These are phyloP conservation scores for Engystomops pustulosus DNA, from an alignment of 2,113 vertebrate species.

Conservation along the genomic window DNA sequence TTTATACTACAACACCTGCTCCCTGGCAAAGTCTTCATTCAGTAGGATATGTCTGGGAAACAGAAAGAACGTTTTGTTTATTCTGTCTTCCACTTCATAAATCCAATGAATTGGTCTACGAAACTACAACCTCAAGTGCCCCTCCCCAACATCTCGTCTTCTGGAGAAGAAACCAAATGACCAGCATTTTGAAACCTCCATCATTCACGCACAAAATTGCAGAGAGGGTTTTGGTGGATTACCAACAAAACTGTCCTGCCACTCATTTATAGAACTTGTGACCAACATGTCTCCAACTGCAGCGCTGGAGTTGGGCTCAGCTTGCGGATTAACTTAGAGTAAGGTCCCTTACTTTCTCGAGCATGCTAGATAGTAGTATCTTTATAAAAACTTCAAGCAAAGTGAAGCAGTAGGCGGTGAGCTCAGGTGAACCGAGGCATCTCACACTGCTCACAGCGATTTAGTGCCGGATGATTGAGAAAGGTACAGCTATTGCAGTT, in stretches of 20 bases:
- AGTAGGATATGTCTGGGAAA: conserved; percentile 74
- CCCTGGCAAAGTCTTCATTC: conserved; percentile 66
- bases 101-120: conserved; percentile 70
- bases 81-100: conserved; percentile 33
- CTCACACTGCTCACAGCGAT: conserved; percentile 98
- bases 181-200: conserved; percentile 56
- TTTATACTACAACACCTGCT: conserved; percentile 64
- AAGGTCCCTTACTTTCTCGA: conserved; percentile 51
- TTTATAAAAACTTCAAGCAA: conserved; percentile 57
- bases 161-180: conserved; percentile 53
- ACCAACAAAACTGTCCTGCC: conserved; percentile 13
- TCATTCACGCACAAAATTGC: conserved; percentile 36
- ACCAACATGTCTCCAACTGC: conserved; percentile 24
- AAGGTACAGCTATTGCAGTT: conserved; percentile 99
- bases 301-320: conserved; percentile 50
- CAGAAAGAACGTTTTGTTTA: conserved; percentile 70
- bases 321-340: conserved; percentile 41
- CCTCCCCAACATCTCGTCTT: conserved; percentile 23
- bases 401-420: conserved; percentile 59
- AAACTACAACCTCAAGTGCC: conserved; percentile 72
- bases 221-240: conserved; percentile 46
- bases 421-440: conserved; percentile 97
- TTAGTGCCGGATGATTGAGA: conserved; percentile 97
- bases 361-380: conserved; percentile 59
- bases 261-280: conserved; percentile 12